Evolutionary conservation across 2,797 vertebrate genomes (phyloP).

Genomic region (Sarcophilus harrisii): DNA sequence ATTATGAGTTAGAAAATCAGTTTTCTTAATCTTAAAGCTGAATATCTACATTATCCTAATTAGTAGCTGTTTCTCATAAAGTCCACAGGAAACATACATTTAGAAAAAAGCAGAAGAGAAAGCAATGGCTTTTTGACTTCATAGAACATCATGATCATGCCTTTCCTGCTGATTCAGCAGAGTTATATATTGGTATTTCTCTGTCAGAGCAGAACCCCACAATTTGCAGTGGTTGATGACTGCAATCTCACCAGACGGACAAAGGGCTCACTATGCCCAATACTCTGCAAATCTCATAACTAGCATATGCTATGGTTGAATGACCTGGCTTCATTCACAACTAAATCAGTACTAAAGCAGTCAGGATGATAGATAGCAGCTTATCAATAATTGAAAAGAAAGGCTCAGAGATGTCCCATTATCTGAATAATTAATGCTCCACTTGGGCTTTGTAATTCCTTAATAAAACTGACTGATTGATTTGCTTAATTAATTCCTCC

Average conservation of each 20-base stretch:
- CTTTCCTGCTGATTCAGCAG: constrained; percentile 38
- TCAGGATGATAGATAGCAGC: constrained; percentile 86
- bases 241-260: constrained; percentile 43
- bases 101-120: constrained; percentile 16
- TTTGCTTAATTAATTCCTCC: constrained; percentile 90
- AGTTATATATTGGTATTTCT: constrained; percentile 56
- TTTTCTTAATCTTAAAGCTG: constrained; percentile 64
- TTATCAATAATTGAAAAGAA: constrained; percentile 90
- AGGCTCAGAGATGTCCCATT: constrained; percentile 88
- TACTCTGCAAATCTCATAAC: constrained; percentile 71
- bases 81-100: constrained; percentile 58
- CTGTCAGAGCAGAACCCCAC: neutral
- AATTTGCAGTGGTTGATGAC: constrained; percentile 34
- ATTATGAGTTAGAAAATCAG: neutral
- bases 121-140: neutral
- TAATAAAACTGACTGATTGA: constrained; percentile 91
- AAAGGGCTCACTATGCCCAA: constrained; percentile 28
- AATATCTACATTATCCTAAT: neutral
- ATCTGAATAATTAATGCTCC: constrained; percentile 89
- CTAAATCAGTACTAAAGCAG: constrained; percentile 85
- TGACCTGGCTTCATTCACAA: constrained; percentile 86
- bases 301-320: constrained; percentile 82
- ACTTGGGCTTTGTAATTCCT: constrained; percentile 89
- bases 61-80: constrained; percentile 34
- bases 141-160: constrained; percentile 48